Percentiles rank a stretch among this genome's conserved stretches.
Evolutionary conservation across 1,140 invertebrate genomes (phyloP).

Genomic region (Maconellicoccus hirsutus): DNA sequence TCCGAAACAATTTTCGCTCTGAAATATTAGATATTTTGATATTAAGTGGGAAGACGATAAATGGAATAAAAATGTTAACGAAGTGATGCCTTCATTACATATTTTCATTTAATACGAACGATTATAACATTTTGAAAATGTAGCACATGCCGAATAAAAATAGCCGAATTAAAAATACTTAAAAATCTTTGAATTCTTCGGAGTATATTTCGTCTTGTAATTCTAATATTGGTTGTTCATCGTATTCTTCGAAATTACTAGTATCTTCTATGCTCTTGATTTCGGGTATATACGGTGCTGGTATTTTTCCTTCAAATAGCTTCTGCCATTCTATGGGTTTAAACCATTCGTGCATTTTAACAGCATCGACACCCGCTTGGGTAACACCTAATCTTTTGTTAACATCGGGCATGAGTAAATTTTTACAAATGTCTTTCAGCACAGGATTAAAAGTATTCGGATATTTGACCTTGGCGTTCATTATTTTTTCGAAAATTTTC

Average conservation of each 20-base stretch:
- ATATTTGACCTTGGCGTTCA: slow-evolving; percentile 60
- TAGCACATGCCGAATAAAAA: too few relatives aligned
- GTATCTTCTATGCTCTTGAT: slow-evolving; percentile 21
- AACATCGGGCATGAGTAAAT: slow-evolving; percentile 73
- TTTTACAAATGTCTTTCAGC: slow-evolving; percentile 73
- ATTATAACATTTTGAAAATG: too few relatives aligned
- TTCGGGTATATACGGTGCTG: slow-evolving; percentile 20
- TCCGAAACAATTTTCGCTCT: too few relatives aligned
- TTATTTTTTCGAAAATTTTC: slow-evolving; percentile 83
- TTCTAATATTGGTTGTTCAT: not conserved
- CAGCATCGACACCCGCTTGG: not conserved
- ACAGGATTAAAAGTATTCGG: slow-evolving; percentile 55
- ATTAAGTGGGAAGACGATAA: too few relatives aligned
- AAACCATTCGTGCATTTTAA: slow-evolving; percentile 23
- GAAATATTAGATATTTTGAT: too few relatives aligned
- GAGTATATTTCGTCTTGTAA: not conserved
- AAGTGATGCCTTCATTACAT: too few relatives aligned
- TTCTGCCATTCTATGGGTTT: slow-evolving; percentile 24
- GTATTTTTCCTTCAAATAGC: slow-evolving; percentile 17
- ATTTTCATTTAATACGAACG: too few relatives aligned
- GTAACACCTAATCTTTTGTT: not conserved
- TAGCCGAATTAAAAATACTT: too few relatives aligned
- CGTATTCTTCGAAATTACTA: slow-evolving; percentile 20
- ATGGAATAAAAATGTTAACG: too few relatives aligned
- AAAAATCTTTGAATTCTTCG: slow-evolving; percentile 16